Base-by-base conservation (phyloP, 2,888 invertebrate species). In the Sphecodes monilicornis region DNA sequence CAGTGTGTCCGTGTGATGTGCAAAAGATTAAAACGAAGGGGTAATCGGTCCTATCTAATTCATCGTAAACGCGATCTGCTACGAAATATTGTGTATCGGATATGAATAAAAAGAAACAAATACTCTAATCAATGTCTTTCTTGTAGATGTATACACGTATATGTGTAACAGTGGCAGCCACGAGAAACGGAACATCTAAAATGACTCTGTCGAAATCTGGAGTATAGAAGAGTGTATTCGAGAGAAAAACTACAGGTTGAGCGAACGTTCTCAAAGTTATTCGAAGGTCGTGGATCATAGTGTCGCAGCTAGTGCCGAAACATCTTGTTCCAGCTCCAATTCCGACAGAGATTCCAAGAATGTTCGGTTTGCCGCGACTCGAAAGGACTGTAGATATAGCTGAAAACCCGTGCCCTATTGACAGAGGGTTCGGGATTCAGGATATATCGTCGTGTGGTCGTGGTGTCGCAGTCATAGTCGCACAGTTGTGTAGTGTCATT, bases 351-450 rank as follows among this genome's bases (percentile, higher is more conserved):
- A 6, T 60, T n/a, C n/a, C n/a, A 29, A 29, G 18, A 29, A 8
- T 18, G 29, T 29, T 60, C 29, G 18, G 29, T 60, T 60, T 60
- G 1, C 3, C 29, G 29, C 60, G 60, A 29, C 29, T 60, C 29
- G 18, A 6, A 60, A 29, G 29, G 16, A 60, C 29, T 29, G 29
- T 18, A 29, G 60, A 60, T 60, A 66, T 66, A 66, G 22, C 18
- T 16, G 41, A 70, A n/a, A n/a, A 71, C 29, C 64, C 36, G 57
- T 71, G 66, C 75, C 60, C 66, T 41, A 43, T 72, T 18, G 41
- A 79, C 68, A 69, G 73, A 80, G 57, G 50, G 66, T 73, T 70
- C 76, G 82, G n/a, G 4, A 70, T 78, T 86, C 54, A 72, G 3
- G 54, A 60, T 32, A 66, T 66, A 60, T 29, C 16, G 29, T 16